These are phyloP conservation scores for Mastomys natalensis DNA, from an alignment of 2,113 vertebrate species.

Conservation along the genomic window DNA sequence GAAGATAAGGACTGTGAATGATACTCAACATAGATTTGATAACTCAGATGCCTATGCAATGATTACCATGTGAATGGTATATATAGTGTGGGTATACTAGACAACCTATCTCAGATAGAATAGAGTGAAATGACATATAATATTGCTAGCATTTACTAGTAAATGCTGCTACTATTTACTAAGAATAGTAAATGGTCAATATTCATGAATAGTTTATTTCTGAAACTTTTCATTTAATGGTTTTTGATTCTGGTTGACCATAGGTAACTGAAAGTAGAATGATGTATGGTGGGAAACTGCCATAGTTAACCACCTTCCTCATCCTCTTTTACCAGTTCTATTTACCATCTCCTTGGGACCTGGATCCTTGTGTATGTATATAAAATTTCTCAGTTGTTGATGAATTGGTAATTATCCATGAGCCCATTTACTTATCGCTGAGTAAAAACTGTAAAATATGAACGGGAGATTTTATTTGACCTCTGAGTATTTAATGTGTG, in stretches of 20 bases:
- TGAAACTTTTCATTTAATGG: neutral
- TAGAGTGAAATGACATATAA: neutral
- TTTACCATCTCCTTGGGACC: neutral
- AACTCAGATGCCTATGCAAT: neutral
- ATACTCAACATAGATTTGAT: neutral
- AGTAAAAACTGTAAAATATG: conserved; percentile 33
- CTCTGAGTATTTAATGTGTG: conserved; percentile 45
- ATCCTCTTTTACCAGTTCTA: fast-evolving
- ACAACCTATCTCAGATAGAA: neutral
- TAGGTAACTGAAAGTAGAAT: neutral
- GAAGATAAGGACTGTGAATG: neutral
- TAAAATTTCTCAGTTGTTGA: neutral
- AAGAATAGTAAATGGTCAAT: neutral
- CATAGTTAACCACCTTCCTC: neutral
- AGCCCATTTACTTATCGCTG: neutral
- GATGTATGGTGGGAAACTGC: neutral
- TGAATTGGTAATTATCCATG: neutral
- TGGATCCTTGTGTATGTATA: no score
- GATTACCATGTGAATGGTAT: neutral
- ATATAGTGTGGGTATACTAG: neutral
- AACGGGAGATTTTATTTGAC: conserved; percentile 63
- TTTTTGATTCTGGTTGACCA: neutral
- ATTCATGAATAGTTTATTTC: neutral
- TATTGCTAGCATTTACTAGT: neutral
- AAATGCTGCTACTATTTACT: neutral